phyloP scores from a whole-genome alignment of 2,113 vertebrate species.

The Istiophorus platypterus region DNA sequence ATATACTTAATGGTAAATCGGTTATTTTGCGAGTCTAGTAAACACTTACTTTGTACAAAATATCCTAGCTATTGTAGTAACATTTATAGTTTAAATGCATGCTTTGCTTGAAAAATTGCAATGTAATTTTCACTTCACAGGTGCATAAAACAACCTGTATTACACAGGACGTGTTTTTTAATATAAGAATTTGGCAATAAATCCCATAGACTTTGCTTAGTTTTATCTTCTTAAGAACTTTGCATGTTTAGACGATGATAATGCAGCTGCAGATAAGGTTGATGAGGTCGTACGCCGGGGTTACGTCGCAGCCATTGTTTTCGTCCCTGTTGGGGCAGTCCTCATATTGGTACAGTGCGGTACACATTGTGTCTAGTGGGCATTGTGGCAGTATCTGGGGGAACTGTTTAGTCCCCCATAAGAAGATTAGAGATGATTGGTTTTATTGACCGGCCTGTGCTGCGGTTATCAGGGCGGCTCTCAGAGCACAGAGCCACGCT shows the following conservation, averaged over 20 bases:
- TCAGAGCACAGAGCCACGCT: slow-evolving; percentile 68
- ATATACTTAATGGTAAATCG: background rate
- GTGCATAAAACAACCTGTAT: background rate
- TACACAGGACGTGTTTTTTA: background rate
- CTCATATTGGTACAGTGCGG: slow-evolving; percentile 46
- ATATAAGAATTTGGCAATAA: slow-evolving; percentile 21
- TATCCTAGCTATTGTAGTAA: background rate
- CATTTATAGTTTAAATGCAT: background rate
- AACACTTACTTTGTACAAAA: background rate
- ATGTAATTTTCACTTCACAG: background rate
- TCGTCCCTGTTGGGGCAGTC: slow-evolving; percentile 21
- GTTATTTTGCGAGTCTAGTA: background rate
- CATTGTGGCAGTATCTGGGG: slow-evolving; percentile 67
- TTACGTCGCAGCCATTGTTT: slow-evolving; percentile 49
- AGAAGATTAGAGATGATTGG: slow-evolving; percentile 86
- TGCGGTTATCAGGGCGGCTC: slow-evolving; percentile 81
- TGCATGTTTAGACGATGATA: slow-evolving; percentile 19
- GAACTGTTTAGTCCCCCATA: slow-evolving; percentile 75
- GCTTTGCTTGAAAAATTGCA: background rate
- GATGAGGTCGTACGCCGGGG: slow-evolving; percentile 36
- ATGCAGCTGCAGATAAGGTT: slow-evolving; percentile 25
- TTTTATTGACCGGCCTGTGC: slow-evolving; percentile 85
- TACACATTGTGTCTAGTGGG: slow-evolving; percentile 58
- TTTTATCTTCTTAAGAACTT: background rate
- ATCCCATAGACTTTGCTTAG: slow-evolving; percentile 6